Base-by-base conservation (phyloP, 1,140 invertebrate species). In the Thaumatotibia leucotreta region DNA sequence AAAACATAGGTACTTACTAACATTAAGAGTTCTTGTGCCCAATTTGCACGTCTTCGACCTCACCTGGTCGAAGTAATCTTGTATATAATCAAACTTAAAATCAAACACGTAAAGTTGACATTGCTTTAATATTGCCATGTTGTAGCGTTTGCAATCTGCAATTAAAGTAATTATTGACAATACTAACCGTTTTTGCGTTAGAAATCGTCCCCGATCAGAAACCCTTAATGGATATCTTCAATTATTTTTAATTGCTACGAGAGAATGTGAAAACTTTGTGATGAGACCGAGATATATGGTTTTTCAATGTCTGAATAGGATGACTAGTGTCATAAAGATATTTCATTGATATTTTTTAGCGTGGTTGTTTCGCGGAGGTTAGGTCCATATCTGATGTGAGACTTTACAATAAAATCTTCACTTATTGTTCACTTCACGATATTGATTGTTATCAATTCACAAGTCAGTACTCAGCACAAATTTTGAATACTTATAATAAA, bases 131-230 rank as follows among this genome's bases (percentile, higher is more conserved):
- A 20, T 45, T 6, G 2, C 14, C 20, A 20, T 20, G 8, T 11
- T 45, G 17, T 20, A 45, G 35, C 6, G 64, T 35, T 58, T 54
- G 64, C 64, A 67, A 23, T 33, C 64, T 66, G 71, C 31, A 77
- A 82, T 79, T 79, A 79, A 67, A 66, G 66, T 77, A 76, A 82
- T 77, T 79, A 82, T 73, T 69, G 71, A 20, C 63, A 68, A 73
- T 82, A 73, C 29, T 69, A 70, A n/a, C n/a, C n/a, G 58, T 79
- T 79, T 77, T 82, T 79, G 75, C 74, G 65, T 78, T 74, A 76
- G 75, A 73, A 74, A 68, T 33, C 49, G 52, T 54, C 61, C 70
- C 73, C 70, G 66, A 78, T 80, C 70, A 64, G 65, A n/a, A 35
- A 32, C 8, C 17, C 32, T 33, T 33, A 32, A 32, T 61, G 27